Percentiles rank a stretch among this genome's conserved stretches.
phyloP scores from a whole-genome alignment of 2,113 vertebrate genomes.

The Nothoprocta perdicaria region DNA sequence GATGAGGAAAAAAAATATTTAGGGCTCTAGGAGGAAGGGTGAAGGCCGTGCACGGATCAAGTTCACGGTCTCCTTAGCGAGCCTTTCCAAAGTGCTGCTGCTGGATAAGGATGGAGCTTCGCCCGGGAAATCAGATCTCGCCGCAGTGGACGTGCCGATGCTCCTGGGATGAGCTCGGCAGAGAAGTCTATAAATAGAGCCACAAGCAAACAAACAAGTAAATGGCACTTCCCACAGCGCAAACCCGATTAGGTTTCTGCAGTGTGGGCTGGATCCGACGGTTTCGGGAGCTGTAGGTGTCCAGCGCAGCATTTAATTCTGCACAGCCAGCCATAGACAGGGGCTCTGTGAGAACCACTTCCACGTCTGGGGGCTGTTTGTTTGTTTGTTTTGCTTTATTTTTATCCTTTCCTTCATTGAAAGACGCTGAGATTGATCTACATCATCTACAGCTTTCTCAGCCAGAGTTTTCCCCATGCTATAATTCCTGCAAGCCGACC shows the following conservation, averaged over 20 bases:
- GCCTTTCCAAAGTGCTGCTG: background rate
- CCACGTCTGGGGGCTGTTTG: fast-evolving
- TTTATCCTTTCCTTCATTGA: background rate
- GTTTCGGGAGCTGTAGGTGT: background rate
- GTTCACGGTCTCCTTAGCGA: background rate
- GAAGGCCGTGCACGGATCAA: background rate
- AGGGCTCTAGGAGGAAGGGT: fast-evolving
- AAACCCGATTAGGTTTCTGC: background rate
- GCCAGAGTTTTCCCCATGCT: background rate
- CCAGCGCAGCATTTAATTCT: background rate
- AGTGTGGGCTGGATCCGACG: fast-evolving
- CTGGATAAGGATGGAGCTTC: constrained; percentile 8
- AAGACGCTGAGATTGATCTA: background rate
- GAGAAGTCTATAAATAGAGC: constrained; percentile 39
- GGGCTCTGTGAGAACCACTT: background rate
- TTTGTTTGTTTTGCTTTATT: no score
- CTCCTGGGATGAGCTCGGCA: background rate
- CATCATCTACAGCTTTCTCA: background rate
- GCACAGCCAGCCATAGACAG: fast-evolving
- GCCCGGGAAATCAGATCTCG: constrained; percentile 37
- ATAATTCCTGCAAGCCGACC: background rate
- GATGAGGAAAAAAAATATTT: background rate
- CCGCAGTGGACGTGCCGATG: background rate
- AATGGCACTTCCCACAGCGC: background rate
- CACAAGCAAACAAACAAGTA: constrained; percentile 22